phyloP scores from a whole-genome alignment of 53 echinoderm and acorn worm genomes.

The Temnopleurus reevesii region DNA sequence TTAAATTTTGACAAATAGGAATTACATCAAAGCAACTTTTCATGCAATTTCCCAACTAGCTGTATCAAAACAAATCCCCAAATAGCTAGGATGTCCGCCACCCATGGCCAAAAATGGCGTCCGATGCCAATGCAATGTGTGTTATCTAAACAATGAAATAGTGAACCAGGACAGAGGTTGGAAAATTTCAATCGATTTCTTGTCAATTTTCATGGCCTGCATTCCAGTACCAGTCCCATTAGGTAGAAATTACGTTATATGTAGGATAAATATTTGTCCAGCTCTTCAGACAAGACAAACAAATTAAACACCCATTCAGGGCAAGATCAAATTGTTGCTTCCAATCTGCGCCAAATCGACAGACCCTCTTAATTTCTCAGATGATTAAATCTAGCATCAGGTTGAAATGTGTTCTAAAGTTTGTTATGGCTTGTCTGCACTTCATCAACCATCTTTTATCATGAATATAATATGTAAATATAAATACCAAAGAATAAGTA shows the following conservation, averaged over 20 bases:
- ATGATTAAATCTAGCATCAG: neutral
- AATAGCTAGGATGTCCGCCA: neutral
- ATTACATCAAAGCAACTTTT: no score
- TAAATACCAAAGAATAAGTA: no score
- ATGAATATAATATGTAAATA: no score
- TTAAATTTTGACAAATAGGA: no score
- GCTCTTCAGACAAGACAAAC: slow-evolving; percentile 26
- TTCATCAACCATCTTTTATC: no score
- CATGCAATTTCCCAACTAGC: neutral
- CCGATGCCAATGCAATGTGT: neutral
- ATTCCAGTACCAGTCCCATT: neutral
- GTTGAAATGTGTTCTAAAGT: no score
- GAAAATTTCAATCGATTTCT: slow-evolving; percentile 24
- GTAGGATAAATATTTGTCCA: slow-evolving; percentile 11
- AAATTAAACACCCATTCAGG: slow-evolving; percentile 24
- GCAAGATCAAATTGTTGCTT: neutral
- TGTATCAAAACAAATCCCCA: no score
- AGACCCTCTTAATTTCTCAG: neutral
- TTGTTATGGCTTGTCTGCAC: no score
- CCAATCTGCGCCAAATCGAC: neutral
- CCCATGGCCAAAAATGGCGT: neutral
- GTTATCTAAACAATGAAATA: neutral
- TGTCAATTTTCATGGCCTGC: slow-evolving; percentile 15
- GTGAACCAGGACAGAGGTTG: neutral
- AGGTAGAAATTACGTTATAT: neutral